Base-by-base conservation (phyloP, 2,888 invertebrate species). In the Euplagia quadripunctaria region DNA sequence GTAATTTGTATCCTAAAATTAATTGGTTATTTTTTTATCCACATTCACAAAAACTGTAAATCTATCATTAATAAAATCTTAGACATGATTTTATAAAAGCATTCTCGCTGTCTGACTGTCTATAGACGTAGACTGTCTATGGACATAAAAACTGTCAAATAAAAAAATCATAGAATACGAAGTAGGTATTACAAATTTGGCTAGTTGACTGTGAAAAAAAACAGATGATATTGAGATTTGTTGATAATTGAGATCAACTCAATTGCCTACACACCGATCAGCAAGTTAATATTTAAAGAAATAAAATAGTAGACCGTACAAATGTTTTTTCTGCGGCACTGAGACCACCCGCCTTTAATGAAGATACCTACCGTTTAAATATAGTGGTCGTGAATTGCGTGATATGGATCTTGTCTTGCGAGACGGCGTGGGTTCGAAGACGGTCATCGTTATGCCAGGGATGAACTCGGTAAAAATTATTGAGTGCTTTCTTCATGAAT, bases 351-450 rank as follows among this genome's bases (percentile, higher is more conserved):
- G 71, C 79, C 74, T 76, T 75, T 76, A 78, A 82, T 81, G 74
- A 83, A 81, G 80, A 84, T 74, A 79, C 68, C 61, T 77, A 78
- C 68, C 20, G 79, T 81, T 83, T 83, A 86, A 80, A 82, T 82
- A 81, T 82, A 82, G 80, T 79, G 77, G 72, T 78, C 77, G 74
- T 80, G 78, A 78, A 80, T 79, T 82, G 72, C 77, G 75, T 73
- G 82, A 82, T 85, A 78, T 74, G 76, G 72, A 80, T 81, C 82
- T 82, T 64, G 58, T 79, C 81, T 82, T 79, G 78, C 80, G 83
- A 85, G 85, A 85, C 83, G 79, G 80, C 77, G 81, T 79, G 84
- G 81, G 86, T 88, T 87, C 85, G 87, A 73, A 78, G 77, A 79
- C 87, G 86, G 87, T 87, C 88, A 87, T 82, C 74, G 71, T 79